Evolutionary conservation across 2,797 vertebrate genomes (phyloP).

Genomic region (Pangasius mekongensis): DNA sequence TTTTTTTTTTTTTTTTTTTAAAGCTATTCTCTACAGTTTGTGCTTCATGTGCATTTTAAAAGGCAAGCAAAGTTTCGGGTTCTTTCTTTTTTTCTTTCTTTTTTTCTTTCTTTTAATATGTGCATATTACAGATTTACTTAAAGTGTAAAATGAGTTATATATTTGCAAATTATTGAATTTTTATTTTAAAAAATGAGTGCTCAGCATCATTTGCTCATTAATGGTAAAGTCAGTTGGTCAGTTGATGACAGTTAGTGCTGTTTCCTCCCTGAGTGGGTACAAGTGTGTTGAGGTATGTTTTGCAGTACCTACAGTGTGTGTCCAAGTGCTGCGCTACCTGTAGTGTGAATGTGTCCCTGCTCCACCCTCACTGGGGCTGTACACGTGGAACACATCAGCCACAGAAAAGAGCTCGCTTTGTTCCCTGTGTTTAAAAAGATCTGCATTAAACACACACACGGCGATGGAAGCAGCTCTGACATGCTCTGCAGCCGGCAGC

Average conservation of each 20-base stretch:
- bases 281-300: slow-evolving; percentile 26
- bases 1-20: background rate
- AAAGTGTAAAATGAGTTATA: background rate
- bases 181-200: background rate
- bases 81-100: too few species aligned
- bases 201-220: background rate
- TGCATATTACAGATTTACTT: background rate
- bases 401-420: slow-evolving; percentile 66
- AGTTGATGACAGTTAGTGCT: background rate
- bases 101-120: background rate
- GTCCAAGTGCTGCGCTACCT: slow-evolving; percentile 24
- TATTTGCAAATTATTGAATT: slow-evolving; percentile 22
- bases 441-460: slow-evolving; percentile 79
- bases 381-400: slow-evolving; percentile 77
- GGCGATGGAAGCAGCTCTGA: slow-evolving; percentile 57
- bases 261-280: background rate
- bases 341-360: slow-evolving; percentile 44
- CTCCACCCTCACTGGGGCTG: slow-evolving; percentile 49
- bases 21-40: slow-evolving; percentile 21
- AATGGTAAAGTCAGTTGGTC: background rate
- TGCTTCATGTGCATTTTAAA: slow-evolving; percentile 26
- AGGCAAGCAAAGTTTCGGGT: background rate
- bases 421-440: slow-evolving; percentile 73
- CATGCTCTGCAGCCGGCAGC: slow-evolving; percentile 1
- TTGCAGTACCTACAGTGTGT: background rate